Conservation (phyloP, 1,140 invertebrate species). For the Phthorimaea operculella region DNA sequence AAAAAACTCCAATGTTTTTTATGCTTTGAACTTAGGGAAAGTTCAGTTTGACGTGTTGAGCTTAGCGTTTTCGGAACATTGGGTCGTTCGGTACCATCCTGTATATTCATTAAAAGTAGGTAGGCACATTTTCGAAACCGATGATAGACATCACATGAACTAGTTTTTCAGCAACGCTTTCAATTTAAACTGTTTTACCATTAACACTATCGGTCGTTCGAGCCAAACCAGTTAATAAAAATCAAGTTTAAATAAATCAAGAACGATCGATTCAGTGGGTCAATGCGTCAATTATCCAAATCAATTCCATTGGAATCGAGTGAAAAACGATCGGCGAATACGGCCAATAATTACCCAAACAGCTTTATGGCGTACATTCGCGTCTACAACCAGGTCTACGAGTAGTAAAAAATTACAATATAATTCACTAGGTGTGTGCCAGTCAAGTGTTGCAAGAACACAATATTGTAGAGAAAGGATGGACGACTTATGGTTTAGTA, state of each 20-base stretch:
- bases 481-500: no score
- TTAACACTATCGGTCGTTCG: neutral
- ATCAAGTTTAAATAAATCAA: neutral
- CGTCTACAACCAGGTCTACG: neutral
- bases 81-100: no score
- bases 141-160: no score
- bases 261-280: conserved; percentile 11
- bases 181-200: neutral
- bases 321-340: neutral
- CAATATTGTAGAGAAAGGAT: no score
- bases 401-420: conserved; percentile 13
- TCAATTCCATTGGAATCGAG: neutral
- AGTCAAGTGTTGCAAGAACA: no score
- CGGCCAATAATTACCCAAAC: neutral
- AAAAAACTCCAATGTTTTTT: no score
- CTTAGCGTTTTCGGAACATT: no score
- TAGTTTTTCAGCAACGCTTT: no score
- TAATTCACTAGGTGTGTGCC: neutral
- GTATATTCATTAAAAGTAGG: no score
- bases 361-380: conserved; percentile 6
- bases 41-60: no score
- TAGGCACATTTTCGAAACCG: no score
- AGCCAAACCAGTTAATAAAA: neutral
- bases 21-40: no score
- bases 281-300: conserved; percentile 19